Evolutionary conservation across 1,140 invertebrate genomes (phyloP).

Genomic region (Pseudomyrmex dendroicus): DNA sequence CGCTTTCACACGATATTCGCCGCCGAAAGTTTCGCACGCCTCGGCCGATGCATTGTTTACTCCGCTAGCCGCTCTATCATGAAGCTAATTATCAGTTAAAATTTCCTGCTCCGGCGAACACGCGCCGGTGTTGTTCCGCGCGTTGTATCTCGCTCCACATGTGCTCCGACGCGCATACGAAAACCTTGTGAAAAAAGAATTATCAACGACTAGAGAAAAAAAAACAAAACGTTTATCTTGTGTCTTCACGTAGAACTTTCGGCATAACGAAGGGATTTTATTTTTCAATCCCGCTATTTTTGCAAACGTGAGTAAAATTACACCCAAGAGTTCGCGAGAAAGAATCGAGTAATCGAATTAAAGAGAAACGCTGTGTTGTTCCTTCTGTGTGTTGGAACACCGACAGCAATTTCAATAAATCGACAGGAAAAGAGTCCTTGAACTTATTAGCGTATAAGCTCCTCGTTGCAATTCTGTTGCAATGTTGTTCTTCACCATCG

Average conservation of each 20-base stretch:
- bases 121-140: neutral
- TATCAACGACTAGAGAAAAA: neutral
- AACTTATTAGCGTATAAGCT: neutral
- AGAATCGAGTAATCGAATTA: too few relatives aligned
- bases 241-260: neutral
- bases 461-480: neutral
- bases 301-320: too few relatives aligned
- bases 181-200: too few relatives aligned
- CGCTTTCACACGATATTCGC: constrained; percentile 60
- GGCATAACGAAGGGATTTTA: neutral
- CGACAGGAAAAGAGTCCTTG: too few relatives aligned
- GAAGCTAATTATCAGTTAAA: neutral
- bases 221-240: neutral
- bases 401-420: too few relatives aligned
- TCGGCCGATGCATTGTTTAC: constrained; percentile 30
- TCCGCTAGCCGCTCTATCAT: neutral
- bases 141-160: too few relatives aligned
- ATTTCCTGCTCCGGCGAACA: neutral
- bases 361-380: too few relatives aligned
- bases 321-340: too few relatives aligned
- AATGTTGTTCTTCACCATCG: neutral
- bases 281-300: too few relatives aligned
- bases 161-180: neutral
- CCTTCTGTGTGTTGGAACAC: too few relatives aligned
- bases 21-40: constrained; percentile 52